A percentile compares a stretch with the other conserved stretches of the same genome.
Conservation (phyloP, 2,113 vertebrate genomes). For the Pogona vitticeps region DNA sequence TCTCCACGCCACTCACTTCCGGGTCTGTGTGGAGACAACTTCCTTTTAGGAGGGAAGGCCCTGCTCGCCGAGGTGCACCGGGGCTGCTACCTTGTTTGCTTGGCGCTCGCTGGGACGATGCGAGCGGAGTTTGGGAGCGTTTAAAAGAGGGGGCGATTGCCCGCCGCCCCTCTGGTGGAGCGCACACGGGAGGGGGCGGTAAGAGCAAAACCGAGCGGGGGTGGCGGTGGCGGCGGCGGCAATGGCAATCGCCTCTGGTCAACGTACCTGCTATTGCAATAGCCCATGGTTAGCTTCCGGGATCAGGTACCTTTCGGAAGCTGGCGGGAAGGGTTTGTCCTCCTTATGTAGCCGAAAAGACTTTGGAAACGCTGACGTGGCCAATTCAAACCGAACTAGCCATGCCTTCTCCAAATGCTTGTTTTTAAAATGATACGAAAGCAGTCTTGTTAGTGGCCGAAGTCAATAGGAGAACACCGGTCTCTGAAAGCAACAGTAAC, state of each 20-base stretch:
- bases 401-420: too few relatives aligned
- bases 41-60: not conserved
- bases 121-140: not conserved
- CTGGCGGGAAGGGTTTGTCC: not conserved
- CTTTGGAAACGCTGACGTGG: too few relatives aligned
- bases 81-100: not conserved
- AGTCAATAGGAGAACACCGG: not conserved
- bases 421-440: too few relatives aligned
- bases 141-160: not conserved
- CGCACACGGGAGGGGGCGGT: not conserved
- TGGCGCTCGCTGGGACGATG: not conserved
- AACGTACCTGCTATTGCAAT: not conserved
- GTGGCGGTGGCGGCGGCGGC: not conserved
- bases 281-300: not conserved
- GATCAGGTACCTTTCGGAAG: not conserved
- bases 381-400: too few relatives aligned
- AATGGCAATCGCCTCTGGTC: not conserved
- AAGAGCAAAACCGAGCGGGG: not conserved
- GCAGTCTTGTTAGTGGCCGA: not conserved
- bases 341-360: too few relatives aligned
- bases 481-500: not conserved
- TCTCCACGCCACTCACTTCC: constrained; percentile 43
- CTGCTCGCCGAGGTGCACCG: not conserved
- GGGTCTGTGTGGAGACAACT: constrained; percentile 26
- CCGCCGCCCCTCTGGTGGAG: not conserved